A percentile compares a stretch with the other conserved stretches of the same genome.
Conservation (phyloP, 1,140 invertebrate species). For the Zaprionus nigranus region DNA sequence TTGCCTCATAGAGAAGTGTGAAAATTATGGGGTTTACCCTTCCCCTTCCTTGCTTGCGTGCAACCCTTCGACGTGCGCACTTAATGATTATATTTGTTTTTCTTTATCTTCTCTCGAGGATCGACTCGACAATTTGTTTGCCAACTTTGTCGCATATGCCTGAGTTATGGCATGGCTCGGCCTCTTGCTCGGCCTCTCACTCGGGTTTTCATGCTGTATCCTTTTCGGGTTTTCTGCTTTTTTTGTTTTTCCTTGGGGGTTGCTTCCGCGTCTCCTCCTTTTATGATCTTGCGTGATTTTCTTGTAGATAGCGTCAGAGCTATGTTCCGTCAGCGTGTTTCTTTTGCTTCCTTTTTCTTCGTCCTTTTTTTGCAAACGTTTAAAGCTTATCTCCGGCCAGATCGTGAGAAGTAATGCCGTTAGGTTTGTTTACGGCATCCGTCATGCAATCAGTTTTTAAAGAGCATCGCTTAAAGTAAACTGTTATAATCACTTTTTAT, state of each 20-base stretch:
- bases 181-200: neutral
- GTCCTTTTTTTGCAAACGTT: constrained; percentile 58
- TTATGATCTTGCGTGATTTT: constrained; percentile 55
- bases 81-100: constrained; percentile 75
- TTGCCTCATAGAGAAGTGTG: constrained; percentile 59
- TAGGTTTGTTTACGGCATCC: neutral
- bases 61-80: constrained; percentile 48
- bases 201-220: constrained; percentile 52
- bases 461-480: neutral
- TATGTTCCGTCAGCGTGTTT: constrained; percentile 33
- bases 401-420: constrained; percentile 70
- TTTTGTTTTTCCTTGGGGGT: constrained; percentile 45
- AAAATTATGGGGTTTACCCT: constrained; percentile 74
- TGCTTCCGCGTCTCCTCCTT: constrained; percentile 41
- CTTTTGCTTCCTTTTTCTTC: constrained; percentile 2
- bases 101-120: constrained; percentile 66
- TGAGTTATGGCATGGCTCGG: constrained; percentile 63
- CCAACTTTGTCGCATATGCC: constrained; percentile 71
- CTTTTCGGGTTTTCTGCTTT: constrained; percentile 11
- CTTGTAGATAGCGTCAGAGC: constrained; percentile 49
- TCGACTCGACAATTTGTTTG: constrained; percentile 65
- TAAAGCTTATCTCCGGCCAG: constrained; percentile 56
- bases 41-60: constrained; percentile 33
- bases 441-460: neutral
- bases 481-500: too few relatives aligned